Percentiles rank a stretch among this genome's conserved stretches.
phyloP scores from a whole-genome alignment of 2,797 vertebrate species.

The Percopsis omiscomaycus region DNA sequence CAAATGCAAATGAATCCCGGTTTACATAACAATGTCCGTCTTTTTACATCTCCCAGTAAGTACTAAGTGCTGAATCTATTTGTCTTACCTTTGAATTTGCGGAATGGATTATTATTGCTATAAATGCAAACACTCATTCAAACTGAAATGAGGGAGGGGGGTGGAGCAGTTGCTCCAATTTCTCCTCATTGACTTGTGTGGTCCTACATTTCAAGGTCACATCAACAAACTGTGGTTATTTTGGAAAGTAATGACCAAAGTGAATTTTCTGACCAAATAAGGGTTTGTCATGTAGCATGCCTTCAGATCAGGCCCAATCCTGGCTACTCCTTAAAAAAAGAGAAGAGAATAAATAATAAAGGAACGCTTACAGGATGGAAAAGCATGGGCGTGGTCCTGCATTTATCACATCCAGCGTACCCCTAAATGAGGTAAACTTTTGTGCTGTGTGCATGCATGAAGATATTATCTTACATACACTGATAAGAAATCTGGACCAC shows the following conservation, averaged over 20 bases:
- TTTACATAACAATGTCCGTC: slow-evolving; percentile 9
- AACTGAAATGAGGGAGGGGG: slow-evolving; percentile 40
- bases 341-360: slow-evolving; percentile 43
- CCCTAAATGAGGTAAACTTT: slow-evolving; percentile 3
- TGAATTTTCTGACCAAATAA: slow-evolving; percentile 80
- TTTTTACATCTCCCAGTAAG: slow-evolving; percentile 10
- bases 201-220: slow-evolving; percentile 73
- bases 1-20: slow-evolving; percentile 1
- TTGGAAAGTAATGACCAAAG: slow-evolving; percentile 71
- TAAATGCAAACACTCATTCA: slow-evolving; percentile 43
- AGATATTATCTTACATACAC: slow-evolving; percentile 22
- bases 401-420: slow-evolving; percentile 2
- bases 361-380: slow-evolving; percentile 28
- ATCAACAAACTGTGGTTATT: slow-evolving; percentile 79
- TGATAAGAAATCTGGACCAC: slow-evolving; percentile 44
- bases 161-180: slow-evolving; percentile 59
- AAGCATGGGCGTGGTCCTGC: slow-evolving; percentile 28
- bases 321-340: slow-evolving; percentile 41
- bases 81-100: slow-evolving; percentile 13
- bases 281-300: slow-evolving; percentile 59
- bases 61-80: slow-evolving; percentile 24
- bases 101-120: slow-evolving; percentile 19
- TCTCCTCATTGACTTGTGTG: slow-evolving; percentile 68
- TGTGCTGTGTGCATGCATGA: slow-evolving; percentile 45
- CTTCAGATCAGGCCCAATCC: slow-evolving; percentile 39